phyloP scores from a whole-genome alignment of 30 jellyfish, hydroid and myxozoan genomes.

The Nemopilema nomurai region DNA sequence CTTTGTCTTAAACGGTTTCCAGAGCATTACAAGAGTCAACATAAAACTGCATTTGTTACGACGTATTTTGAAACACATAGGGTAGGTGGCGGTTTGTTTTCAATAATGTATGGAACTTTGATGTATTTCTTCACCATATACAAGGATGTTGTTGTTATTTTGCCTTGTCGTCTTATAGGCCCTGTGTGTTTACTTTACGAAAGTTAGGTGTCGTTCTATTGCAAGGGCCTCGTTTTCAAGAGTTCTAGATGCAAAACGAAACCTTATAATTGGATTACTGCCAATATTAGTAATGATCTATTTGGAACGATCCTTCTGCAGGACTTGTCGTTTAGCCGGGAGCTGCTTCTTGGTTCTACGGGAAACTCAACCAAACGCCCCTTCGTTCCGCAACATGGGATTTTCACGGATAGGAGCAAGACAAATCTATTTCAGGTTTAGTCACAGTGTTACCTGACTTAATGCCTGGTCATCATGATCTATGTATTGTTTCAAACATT shows the following conservation, averaged over 20 bases:
- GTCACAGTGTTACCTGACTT: not conserved
- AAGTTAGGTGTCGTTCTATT: no score
- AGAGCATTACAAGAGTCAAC: conserved; percentile 94
- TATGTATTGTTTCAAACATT: no score
- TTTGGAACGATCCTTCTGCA: not conserved
- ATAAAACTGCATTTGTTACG: conserved; percentile 69
- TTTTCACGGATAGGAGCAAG: conserved; percentile 82
- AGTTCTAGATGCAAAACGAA: no score
- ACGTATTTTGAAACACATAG: conserved; percentile 55
- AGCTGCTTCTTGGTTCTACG: conserved; percentile 72
- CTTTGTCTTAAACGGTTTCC: conserved; percentile 89
- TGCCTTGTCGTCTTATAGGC: no score
- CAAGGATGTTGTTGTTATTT: no score
- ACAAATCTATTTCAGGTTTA: conserved; percentile 87
- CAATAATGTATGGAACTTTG: no score
- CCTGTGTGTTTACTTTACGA: no score
- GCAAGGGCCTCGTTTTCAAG: no score
- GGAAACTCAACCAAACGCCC: conserved; percentile 11
- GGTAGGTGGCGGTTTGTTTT: no score
- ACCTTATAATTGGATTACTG: not conserved
- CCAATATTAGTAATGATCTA: no score
- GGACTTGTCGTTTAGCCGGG: conserved; percentile 57
- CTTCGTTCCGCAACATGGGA: conserved; percentile 76
- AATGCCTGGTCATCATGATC: no score
- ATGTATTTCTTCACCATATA: no score